phyloP scores from a whole-genome alignment of 2,113 vertebrate genomes.

The Strix uralensis region DNA sequence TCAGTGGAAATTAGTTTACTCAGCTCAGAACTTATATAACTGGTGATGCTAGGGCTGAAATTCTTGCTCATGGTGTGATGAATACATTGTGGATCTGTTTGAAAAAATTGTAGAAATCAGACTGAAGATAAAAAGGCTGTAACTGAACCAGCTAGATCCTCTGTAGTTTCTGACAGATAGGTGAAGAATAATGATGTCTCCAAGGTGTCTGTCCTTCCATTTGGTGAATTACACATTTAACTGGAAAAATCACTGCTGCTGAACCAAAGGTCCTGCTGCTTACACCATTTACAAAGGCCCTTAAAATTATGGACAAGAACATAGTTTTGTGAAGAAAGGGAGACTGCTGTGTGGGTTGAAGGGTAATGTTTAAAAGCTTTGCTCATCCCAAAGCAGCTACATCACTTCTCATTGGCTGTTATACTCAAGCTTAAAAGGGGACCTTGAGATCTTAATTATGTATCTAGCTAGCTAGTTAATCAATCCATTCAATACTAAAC shows the following conservation, averaged over 20 bases:
- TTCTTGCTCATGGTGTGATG: slow-evolving; percentile 8
- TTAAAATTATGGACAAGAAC: slow-evolving; percentile 28
- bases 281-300: slow-evolving; percentile 19
- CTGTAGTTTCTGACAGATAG: slow-evolving; percentile 45
- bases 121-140: slow-evolving; percentile 41
- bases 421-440: not conserved
- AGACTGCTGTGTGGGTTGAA: slow-evolving; percentile 46
- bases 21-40: not conserved
- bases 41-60: not conserved
- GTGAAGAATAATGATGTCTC: slow-evolving; percentile 62
- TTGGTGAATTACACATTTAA: slow-evolving; percentile 44
- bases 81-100: slow-evolving; percentile 14
- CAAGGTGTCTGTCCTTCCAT: slow-evolving; percentile 26
- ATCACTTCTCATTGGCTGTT: not conserved
- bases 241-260: slow-evolving; percentile 22
- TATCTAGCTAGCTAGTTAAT: not conserved
- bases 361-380: slow-evolving; percentile 28
- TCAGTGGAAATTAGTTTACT: slow-evolving; percentile 39
- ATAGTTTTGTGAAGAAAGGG: slow-evolving; percentile 11
- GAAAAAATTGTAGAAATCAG: slow-evolving; percentile 22
- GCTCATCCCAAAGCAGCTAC: not conserved
- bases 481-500: not conserved
- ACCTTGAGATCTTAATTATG: not conserved
- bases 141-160: slow-evolving; percentile 33
- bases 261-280: slow-evolving; percentile 53